Percentiles rank a stretch among this genome's conserved stretches.
These are phyloP conservation scores for Rhinatrema bivittatum DNA, from an alignment of 2,797 vertebrate genomes.

Conservation along the genomic window DNA sequence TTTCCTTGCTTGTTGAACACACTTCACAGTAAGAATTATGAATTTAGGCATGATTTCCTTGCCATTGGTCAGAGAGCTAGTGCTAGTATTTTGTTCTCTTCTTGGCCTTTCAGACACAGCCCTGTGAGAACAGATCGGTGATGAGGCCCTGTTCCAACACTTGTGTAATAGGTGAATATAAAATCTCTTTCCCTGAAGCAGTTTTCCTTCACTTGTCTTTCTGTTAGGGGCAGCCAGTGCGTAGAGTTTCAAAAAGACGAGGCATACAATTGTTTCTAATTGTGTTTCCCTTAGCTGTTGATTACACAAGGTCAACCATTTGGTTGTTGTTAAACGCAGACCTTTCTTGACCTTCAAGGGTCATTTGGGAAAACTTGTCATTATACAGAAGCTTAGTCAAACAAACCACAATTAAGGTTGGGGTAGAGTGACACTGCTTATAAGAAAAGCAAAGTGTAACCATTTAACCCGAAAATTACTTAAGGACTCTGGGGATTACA, in stretches of 20 bases:
- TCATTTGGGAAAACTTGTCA: slow-evolving; percentile 61
- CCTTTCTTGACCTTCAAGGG: slow-evolving; percentile 73
- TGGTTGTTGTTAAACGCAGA: slow-evolving; percentile 69
- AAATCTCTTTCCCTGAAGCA: too few species aligned
- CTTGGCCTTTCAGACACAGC: too few species aligned
- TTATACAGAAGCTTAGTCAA: slow-evolving; percentile 71
- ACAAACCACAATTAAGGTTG: slow-evolving; percentile 72
- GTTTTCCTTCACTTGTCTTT: too few species aligned
- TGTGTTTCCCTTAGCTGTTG: slow-evolving; percentile 61
- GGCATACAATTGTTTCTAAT: slow-evolving; percentile 82
- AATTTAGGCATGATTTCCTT: too few species aligned
- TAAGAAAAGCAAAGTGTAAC: slow-evolving; percentile 47
- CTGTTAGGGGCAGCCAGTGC: slow-evolving; percentile 10
- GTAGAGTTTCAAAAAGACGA: slow-evolving; percentile 40
- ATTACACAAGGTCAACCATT: slow-evolving; percentile 63
- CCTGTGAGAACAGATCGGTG: too few species aligned
- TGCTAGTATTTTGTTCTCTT: too few species aligned
- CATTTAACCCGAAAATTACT: slow-evolving; percentile 57
- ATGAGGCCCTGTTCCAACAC: too few species aligned
- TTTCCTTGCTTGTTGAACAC: too few species aligned
- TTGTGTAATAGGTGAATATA: too few species aligned
- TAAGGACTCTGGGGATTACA: slow-evolving; percentile 48
- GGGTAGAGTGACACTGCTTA: slow-evolving; percentile 61
- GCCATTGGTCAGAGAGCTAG: too few species aligned
- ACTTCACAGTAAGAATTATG: too few species aligned